Base-by-base conservation (phyloP, 2,797 vertebrate species). In the Pachyuromys duprasi region DNA sequence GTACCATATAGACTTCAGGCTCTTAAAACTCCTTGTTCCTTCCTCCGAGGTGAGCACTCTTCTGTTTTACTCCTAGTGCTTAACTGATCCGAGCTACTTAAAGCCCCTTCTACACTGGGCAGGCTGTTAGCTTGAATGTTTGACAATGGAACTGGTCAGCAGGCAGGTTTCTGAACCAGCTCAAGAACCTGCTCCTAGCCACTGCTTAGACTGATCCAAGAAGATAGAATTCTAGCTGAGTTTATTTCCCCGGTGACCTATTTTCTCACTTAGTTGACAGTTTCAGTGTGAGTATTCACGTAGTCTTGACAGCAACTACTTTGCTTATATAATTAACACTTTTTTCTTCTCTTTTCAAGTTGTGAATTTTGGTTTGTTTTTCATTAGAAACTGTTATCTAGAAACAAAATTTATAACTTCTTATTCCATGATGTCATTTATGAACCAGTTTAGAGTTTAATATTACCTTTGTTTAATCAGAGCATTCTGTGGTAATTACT, bases 291-390 rank as follows among this genome's bases (percentile, higher is more conserved):
- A 95, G 76, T 81, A 84, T 92, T 95, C 79, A 84, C 92, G 91
- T 62, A 81, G 75, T 95, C 76, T 96, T 97, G 74, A 89, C 26
- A 87, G 94, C 63, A 90, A 14, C 84, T 87, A 81, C 86, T 91
- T 39, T 89, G 70, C 45, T 53, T 88, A 36, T 93, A 72, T 55
- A 97, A 11, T 96, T 96, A 96, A 94, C 72, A 63, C 86, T 60
- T 93, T 84, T 49, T 67, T 39, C 31, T 8, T 22, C 33, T 90
- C 69, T 93, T 96, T 91, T 89, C 83, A 96, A 94, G 69, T 86
- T 96, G 82, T 91, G 87, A 96, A 95, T 90, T 96, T 97, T 93
- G 72, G 12, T 92, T 96, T 92, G 55, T 81, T 94, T 97, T 96
- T 96, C 49, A 93, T 87, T 26, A 87, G 92, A 95, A 96, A 65